Conservation (phyloP, 2,888 invertebrate genomes). For the Drosophila imparisetae region DNA sequence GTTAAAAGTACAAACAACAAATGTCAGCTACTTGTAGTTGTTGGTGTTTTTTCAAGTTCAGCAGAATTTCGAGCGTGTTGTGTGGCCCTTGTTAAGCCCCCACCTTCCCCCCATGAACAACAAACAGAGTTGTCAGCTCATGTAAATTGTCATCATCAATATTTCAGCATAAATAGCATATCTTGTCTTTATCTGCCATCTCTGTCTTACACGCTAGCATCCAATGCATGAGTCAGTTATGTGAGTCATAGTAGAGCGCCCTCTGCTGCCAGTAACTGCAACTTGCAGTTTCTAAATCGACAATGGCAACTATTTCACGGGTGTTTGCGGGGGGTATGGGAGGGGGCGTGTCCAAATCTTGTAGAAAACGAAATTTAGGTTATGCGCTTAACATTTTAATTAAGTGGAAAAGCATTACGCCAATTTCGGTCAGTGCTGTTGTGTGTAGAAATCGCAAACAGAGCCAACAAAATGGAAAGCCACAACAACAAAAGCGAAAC, state of each 20-base stretch:
- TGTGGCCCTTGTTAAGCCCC: constrained; percentile 57
- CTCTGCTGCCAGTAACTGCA: constrained; percentile 32
- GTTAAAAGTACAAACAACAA: constrained; percentile 46
- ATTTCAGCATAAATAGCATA: constrained; percentile 59
- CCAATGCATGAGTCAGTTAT: constrained; percentile 44
- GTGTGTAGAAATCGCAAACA: constrained; percentile 74
- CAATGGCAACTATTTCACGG: constrained; percentile 10
- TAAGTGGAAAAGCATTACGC: constrained; percentile 79
- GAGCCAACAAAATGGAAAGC: constrained; percentile 76
- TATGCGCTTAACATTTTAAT: constrained; percentile 79
- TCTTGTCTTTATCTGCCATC: constrained; percentile 15
- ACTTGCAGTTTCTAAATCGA: constrained; percentile 6
- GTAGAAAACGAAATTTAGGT: constrained; percentile 74
- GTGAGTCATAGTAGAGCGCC: constrained; percentile 44
- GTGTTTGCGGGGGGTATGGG: background rate
- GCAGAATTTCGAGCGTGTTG: constrained; percentile 67
- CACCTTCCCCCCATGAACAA: constrained; percentile 3
- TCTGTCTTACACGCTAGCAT: constrained; percentile 25
- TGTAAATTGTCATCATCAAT: constrained; percentile 71
- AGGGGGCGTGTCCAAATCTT: constrained; percentile 3
- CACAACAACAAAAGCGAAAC: constrained; percentile 74
- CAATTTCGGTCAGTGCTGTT: constrained; percentile 69
- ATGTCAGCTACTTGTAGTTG: constrained; percentile 46
- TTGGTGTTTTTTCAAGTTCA: constrained; percentile 68
- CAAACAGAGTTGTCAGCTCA: constrained; percentile 39